Base-by-base conservation (phyloP, 2,888 invertebrate genomes). In the Caenorhabditis afra region DNA sequence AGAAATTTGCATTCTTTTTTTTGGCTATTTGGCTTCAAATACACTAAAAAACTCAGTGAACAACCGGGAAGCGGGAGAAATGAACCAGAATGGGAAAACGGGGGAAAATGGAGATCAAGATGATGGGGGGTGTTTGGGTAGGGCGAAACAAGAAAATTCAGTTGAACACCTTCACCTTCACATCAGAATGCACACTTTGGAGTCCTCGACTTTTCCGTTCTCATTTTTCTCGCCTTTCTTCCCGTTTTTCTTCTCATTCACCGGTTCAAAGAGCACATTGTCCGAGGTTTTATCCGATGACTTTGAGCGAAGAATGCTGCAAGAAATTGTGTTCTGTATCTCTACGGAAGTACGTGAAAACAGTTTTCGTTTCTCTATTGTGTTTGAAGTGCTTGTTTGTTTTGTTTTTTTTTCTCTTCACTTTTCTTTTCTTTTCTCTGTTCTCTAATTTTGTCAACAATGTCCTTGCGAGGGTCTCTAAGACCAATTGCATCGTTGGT, bases 171-270 rank as follows among this genome's bases (percentile, higher is more conserved):
- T n/a, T n/a, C n/a, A 55, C n/a, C 20, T 75, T 57, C 45, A 79
- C 79, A 79, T 79, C 8, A 79, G 59, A n/a, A 64, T 70, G 22
- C 79, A 79, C 7, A 79, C 79, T 68, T 70, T 79, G 0, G 79
- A 79, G 5, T 79, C 74, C 7, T 79, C 74, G 1, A 64, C 57
- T 58, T 73, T 79, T 37, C 58, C 67, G 5, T 65, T 77, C 29
- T n/a, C n/a, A n/a, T n/a, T n/a, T n/a, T 29, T 29, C 29, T 29
- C 29, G 29, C 29, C 29, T 7, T 73, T 71, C 47, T 66, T 66
- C 20, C 37, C 67, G 3, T 49, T 73, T 12, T 70, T 65, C 49
- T 73, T 74, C 47, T 74, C 68, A 44, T 67, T 67, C 16, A 55
- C 79, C 12, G 68, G 44, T 45, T 67, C 73, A n/a, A 68, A 66